These are phyloP conservation scores for Myotis myotis DNA, from an alignment of 2,797 vertebrate genomes.

Conservation along the genomic window DNA sequence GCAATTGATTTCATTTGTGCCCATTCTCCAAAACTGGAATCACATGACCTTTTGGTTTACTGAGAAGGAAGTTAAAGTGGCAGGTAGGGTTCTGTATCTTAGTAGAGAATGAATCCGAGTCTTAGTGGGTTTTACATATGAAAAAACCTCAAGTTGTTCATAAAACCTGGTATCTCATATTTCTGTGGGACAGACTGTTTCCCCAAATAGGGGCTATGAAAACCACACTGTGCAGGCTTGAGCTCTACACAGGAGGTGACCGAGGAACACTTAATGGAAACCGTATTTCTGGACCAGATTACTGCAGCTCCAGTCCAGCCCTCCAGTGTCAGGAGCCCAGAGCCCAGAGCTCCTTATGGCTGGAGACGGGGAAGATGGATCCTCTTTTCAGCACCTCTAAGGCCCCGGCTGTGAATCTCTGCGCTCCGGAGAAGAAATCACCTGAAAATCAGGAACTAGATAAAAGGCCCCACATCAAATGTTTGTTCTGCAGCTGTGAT, in stretches of 20 bases:
- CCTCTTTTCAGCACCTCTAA: neutral
- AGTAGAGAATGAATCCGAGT: neutral
- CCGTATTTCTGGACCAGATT: neutral
- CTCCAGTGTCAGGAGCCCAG: neutral
- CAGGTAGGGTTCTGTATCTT: neutral
- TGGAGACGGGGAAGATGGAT: neutral
- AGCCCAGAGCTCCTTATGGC: neutral
- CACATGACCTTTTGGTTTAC: constrained; percentile 5
- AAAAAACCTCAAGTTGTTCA: neutral
- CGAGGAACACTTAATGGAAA: constrained; percentile 5
- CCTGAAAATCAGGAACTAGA: neutral
- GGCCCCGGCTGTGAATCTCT: neutral
- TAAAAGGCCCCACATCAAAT: neutral
- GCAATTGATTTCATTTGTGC: neutral
- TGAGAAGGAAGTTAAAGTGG: neutral
- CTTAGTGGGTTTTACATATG: neutral
- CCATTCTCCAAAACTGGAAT: neutral
- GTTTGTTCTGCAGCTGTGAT: neutral
- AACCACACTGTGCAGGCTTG: neutral
- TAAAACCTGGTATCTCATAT: constrained; percentile 29
- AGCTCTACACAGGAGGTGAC: neutral
- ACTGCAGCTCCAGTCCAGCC: neutral
- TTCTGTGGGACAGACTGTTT: neutral
- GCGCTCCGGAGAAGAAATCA: neutral
- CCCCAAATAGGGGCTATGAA: neutral